A percentile compares a stretch with the other conserved stretches of the same genome.
phyloP scores from a whole-genome alignment of 2,888 invertebrate genomes.

The Oligia fasciuncula region DNA sequence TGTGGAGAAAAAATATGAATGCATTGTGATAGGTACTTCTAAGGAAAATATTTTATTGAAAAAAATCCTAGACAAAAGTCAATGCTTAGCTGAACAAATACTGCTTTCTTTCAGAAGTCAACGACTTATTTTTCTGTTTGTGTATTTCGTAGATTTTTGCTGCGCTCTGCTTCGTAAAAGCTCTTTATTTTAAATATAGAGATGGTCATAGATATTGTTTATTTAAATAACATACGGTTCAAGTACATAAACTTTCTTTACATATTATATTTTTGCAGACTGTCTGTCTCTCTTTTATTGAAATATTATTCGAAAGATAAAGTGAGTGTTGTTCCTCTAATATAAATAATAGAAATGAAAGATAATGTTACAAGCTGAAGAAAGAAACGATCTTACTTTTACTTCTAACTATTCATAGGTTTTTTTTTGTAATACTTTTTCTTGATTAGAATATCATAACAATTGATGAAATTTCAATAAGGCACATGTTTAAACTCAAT shows the following conservation, averaged over 20 bases:
- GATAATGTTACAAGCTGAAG: neutral
- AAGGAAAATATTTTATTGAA: constrained; percentile 24
- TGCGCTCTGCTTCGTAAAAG: neutral
- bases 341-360: neutral
- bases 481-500: too few relatives aligned
- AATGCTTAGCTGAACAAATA: constrained; percentile 9
- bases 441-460: neutral
- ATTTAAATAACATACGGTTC: constrained; percentile 8
- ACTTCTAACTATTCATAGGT: neutral
- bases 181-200: constrained; percentile 40
- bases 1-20: constrained; percentile 12
- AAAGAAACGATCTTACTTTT: neutral
- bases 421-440: neutral
- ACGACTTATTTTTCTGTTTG: constrained; percentile 12
- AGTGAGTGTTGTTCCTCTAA: neutral
- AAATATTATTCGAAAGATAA: constrained; percentile 16
- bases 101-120: constrained; percentile 31
- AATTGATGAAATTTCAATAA: too few relatives aligned
- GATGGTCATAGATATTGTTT: constrained; percentile 37
- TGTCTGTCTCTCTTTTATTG: constrained; percentile 24
- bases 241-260: constrained; percentile 16
- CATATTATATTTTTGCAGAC: constrained; percentile 18
- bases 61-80: constrained; percentile 1
- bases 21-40: neutral
- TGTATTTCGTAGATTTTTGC: constrained; percentile 15